Percentiles rank a stretch among this genome's conserved stretches.
Evolutionary conservation across 2,888 invertebrate species (phyloP).

Genomic region (Troides helena): DNA sequence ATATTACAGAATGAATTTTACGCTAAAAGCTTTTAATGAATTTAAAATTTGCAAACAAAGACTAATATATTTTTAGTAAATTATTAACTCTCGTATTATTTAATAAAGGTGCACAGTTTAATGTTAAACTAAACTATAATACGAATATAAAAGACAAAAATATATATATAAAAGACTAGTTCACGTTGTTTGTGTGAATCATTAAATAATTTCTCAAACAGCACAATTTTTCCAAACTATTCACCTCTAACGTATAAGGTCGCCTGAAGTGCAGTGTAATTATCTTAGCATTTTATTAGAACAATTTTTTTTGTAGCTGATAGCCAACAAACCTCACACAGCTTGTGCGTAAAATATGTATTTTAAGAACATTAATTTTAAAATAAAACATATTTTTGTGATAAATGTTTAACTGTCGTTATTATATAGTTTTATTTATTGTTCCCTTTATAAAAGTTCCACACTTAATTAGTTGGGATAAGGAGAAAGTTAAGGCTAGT

Average conservation of each 20-base stretch:
- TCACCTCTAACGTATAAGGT: neutral
- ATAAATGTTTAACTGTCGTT: slow-evolving; percentile 47
- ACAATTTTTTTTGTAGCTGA: neutral
- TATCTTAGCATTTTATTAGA: neutral
- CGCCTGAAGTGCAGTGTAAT: neutral
- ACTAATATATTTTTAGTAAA: too few species aligned
- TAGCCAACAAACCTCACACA: slow-evolving; percentile 28
- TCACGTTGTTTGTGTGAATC: too few species aligned
- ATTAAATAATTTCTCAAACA: neutral
- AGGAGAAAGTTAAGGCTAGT: too few species aligned
- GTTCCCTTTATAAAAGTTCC: neutral
- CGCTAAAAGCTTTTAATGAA: too few species aligned
- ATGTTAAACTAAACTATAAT: neutral
- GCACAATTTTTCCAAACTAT: neutral
- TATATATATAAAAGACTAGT: neutral
- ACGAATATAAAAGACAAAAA: neutral
- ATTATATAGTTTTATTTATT: slow-evolving; percentile 33
- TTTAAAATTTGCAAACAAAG: neutral
- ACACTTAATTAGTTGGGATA: too few species aligned
- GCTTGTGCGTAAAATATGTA: slow-evolving; percentile 38
- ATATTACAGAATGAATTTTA: too few species aligned
- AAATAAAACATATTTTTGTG: slow-evolving; percentile 59
- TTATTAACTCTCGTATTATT: neutral
- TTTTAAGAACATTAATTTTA: slow-evolving; percentile 26
- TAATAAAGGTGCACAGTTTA: neutral